Evolutionary conservation across 2,113 vertebrate genomes (phyloP).

Genomic region (Mungos mungo): DNA sequence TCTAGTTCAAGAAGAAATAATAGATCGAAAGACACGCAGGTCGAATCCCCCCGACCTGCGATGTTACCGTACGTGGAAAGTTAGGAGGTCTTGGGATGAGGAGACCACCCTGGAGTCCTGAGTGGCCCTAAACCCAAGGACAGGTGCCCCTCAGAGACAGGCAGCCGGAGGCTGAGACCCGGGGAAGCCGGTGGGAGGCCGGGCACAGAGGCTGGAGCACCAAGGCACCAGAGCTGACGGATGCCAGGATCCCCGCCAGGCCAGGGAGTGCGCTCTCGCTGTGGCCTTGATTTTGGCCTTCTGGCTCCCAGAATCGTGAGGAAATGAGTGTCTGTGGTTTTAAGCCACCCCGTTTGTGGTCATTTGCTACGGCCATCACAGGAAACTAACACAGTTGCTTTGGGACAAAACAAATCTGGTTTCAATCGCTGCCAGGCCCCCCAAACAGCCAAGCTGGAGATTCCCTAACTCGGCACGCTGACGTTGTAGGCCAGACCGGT

Average conservation of each 20-base stretch:
- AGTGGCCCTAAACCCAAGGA: background rate
- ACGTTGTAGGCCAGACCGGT: accelerated
- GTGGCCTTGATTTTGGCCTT: accelerated
- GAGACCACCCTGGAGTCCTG: background rate
- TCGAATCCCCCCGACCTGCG: background rate
- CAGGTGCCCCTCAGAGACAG: background rate
- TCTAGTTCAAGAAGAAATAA: background rate
- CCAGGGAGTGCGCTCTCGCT: no score
- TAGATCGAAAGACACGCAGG: accelerated
- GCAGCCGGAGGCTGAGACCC: background rate
- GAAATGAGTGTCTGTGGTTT: background rate
- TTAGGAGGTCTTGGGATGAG: background rate
- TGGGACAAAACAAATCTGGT: background rate
- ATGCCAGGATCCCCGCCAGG: accelerated
- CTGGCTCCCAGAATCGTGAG: background rate
- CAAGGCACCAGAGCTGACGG: accelerated
- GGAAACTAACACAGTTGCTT: background rate
- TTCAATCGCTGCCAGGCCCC: background rate
- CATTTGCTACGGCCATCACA: accelerated
- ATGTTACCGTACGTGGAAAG: background rate
- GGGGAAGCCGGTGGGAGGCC: background rate
- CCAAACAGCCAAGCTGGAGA: background rate
- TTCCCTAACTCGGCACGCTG: accelerated
- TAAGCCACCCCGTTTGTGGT: no score
- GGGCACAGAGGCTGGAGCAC: no score